Evolutionary conservation across 2,113 vertebrate genomes (phyloP).

Genomic region (Asarcornis scutulata): DNA sequence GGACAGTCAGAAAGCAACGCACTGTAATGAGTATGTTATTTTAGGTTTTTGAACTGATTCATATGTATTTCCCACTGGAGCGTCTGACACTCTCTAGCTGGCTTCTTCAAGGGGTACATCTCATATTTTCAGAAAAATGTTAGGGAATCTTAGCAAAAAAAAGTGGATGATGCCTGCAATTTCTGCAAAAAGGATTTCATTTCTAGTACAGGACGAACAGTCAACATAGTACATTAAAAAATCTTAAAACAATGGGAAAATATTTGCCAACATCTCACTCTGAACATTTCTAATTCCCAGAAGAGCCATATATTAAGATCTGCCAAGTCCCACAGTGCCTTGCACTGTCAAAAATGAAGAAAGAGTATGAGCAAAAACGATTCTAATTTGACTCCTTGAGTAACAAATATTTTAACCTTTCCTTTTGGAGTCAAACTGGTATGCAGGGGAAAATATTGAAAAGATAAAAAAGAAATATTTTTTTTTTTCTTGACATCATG

Average conservation of each 20-base stretch:
- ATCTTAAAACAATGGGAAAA: conserved; percentile 37
- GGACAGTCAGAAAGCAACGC: neutral
- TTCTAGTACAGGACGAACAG: conserved; percentile 33
- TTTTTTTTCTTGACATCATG: neutral
- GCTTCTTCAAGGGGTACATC: neutral
- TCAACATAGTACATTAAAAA: neutral
- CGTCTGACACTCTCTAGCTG: neutral
- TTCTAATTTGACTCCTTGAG: neutral
- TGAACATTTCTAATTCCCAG: conserved; percentile 42
- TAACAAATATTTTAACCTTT: conserved; percentile 33
- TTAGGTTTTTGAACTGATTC: neutral
- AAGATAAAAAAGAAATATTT: neutral
- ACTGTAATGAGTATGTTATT: neutral
- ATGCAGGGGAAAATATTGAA: neutral
- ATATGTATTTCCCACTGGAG: neutral
- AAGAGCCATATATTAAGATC: neutral
- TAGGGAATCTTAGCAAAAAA: neutral
- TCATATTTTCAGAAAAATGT: neutral
- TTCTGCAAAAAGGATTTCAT: neutral
- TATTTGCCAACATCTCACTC: conserved; percentile 38
- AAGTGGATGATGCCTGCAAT: neutral
- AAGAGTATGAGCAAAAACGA: neutral
- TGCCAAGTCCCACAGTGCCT: neutral
- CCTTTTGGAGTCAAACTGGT: conserved; percentile 33
- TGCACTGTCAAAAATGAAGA: neutral